These are phyloP conservation scores for Spizaetus ornatus DNA, from an alignment of 2,113 vertebrate species.

Conservation along the genomic window DNA sequence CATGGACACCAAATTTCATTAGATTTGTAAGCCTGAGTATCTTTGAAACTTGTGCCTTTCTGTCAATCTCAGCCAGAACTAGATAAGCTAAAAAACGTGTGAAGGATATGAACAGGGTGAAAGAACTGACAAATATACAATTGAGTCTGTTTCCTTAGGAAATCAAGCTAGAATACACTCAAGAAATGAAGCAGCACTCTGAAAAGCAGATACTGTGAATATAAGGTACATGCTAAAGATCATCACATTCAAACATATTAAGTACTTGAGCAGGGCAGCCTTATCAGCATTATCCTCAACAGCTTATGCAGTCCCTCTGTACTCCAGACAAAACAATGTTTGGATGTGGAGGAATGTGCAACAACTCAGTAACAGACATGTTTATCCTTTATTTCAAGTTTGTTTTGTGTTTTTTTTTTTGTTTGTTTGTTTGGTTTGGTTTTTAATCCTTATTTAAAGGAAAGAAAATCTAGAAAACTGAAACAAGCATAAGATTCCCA, in stretches of 20 bases:
- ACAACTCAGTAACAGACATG: not conserved
- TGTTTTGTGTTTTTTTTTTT: not conserved
- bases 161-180: not conserved
- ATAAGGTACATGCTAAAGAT: not conserved
- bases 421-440: not conserved
- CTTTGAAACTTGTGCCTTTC: not conserved
- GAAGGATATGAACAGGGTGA: not conserved
- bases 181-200: not conserved
- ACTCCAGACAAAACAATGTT: not conserved
- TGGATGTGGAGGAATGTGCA: not conserved
- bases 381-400: not conserved
- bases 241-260: not conserved
- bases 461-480: not conserved
- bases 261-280: not conserved
- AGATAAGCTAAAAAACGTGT: not conserved
- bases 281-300: not conserved
- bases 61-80: not conserved
- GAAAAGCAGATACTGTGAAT: not conserved
- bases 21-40: not conserved
- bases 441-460: not conserved
- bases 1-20: not conserved
- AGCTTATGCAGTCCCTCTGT: not conserved
- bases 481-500: not conserved
- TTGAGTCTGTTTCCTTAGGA: not conserved
- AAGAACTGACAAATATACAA: rapidly evolving